These are phyloP conservation scores for Ceratina japonica DNA, from an alignment of 1,140 invertebrate species.

Conservation along the genomic window DNA sequence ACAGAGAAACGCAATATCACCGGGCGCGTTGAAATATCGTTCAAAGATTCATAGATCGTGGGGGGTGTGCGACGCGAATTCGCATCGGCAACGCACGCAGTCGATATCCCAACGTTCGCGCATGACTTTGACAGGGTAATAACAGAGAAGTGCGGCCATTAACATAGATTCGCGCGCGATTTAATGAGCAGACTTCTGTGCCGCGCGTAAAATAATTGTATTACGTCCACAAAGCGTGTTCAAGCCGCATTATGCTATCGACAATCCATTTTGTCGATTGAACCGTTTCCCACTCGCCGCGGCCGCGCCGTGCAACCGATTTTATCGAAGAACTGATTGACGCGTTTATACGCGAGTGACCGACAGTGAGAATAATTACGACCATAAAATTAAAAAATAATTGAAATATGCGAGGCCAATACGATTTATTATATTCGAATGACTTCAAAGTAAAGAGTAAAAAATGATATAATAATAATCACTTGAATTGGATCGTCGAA, in stretches of 20 bases:
- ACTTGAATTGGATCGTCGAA: no score
- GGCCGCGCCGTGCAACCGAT: constrained; percentile 3
- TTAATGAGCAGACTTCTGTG: constrained; percentile 14
- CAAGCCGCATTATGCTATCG: constrained; percentile 44
- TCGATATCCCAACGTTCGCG: neutral
- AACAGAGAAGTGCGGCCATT: constrained; percentile 9
- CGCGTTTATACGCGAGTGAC: no score
- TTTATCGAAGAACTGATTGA: constrained; percentile 18
- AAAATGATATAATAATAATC: no score
- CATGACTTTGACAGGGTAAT: constrained; percentile 15
- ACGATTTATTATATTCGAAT: no score
- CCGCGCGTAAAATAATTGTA: constrained; percentile 41
- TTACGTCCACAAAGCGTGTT: constrained; percentile 26
- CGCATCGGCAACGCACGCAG: neutral
- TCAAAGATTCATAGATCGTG: neutral
- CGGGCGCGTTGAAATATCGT: neutral
- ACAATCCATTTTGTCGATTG: constrained; percentile 54
- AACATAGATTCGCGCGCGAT: constrained; percentile 35
- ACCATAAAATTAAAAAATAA: no score
- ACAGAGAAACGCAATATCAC: neutral
- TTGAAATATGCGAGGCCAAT: no score
- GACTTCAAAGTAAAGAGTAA: no score
- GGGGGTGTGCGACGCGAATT: neutral
- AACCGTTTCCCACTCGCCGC: constrained; percentile 22
- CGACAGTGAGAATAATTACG: no score